Base-by-base conservation (phyloP, 1,140 invertebrate species). In the Agrypnia vestita region DNA sequence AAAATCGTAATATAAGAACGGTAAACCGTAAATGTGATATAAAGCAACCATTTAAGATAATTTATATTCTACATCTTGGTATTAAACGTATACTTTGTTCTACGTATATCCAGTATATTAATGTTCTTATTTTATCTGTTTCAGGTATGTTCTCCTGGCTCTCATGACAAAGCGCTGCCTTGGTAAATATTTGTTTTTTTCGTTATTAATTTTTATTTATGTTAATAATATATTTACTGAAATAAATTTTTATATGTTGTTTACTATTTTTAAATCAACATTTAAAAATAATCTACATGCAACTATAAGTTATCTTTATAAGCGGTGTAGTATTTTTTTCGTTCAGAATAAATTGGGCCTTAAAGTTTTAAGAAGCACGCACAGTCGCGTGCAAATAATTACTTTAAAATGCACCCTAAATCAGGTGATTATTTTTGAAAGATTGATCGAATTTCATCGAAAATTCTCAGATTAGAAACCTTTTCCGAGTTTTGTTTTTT, bases 41-140 rank as follows among this genome's bases (percentile, higher is more conserved):
- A 49, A 49, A 17, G 17, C 44, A 71, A 7, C 67, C 67, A 49
- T 71, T 71, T 49, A 15, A n/a, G 44, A n/a, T 11, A 71, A 69
- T 69, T 69, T 71, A 71, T 71, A 17, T 71, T 43, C 64, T 1
- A 69, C 44, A 69, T 46, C 35, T 44, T 71, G 4, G 35, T 7
- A 55, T 69, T 17, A 69, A 55, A 71, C 35, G 62, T 44, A 17
- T 55, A 53, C 43, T 75, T 59, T 73, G n/a, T 77, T 35, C 25
- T 35, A 35, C 46, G 11, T 35, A 69, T 56, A 69, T 78, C 64
- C 62, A 55, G 62, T 69, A 44, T 35, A 78, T 78, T 69, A 71
- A 78, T 78, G 49, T 78, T 17, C 10, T 53, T 69, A 44, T 69
- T 78, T 71, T 49, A 46, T 78, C 44, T 78, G 47, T 78, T 78